These are phyloP conservation scores for Saturnia japonica DNA, from an alignment of 2,888 invertebrate genomes.

Conservation along the genomic window DNA sequence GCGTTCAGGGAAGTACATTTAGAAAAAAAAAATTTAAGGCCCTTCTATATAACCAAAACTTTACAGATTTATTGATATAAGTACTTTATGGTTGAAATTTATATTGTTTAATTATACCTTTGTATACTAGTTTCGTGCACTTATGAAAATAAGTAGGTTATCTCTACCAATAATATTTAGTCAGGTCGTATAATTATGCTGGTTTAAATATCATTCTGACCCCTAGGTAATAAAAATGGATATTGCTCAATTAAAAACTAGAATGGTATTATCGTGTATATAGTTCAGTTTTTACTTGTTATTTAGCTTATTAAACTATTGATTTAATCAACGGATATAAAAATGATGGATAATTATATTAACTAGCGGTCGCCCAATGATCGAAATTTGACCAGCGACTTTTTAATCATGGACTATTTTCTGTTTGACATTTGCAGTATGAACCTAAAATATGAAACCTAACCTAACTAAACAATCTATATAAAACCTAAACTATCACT, in stretches of 20 bases:
- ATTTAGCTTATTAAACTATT: too few species aligned
- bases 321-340: not conserved
- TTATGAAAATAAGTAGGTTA: not conserved
- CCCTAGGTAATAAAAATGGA: not conserved
- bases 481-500: too few species aligned
- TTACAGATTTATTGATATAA: not conserved
- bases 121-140: not conserved
- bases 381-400: too few species aligned
- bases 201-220: not conserved
- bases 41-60: not conserved
- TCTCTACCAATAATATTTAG: not conserved
- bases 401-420: too few species aligned
- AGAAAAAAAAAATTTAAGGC: not conserved
- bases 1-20: too few species aligned
- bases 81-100: not conserved
- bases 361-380: too few species aligned
- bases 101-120: not conserved
- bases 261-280: not conserved
- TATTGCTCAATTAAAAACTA: not conserved
- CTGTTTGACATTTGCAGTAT: too few species aligned
- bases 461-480: too few species aligned
- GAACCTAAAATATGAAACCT: too few species aligned
- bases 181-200: not conserved
- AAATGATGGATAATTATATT: not conserved
- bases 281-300: not conserved